These are phyloP conservation scores for Molossus molossus DNA, from an alignment of 2,797 vertebrate species.

Conservation along the genomic window DNA sequence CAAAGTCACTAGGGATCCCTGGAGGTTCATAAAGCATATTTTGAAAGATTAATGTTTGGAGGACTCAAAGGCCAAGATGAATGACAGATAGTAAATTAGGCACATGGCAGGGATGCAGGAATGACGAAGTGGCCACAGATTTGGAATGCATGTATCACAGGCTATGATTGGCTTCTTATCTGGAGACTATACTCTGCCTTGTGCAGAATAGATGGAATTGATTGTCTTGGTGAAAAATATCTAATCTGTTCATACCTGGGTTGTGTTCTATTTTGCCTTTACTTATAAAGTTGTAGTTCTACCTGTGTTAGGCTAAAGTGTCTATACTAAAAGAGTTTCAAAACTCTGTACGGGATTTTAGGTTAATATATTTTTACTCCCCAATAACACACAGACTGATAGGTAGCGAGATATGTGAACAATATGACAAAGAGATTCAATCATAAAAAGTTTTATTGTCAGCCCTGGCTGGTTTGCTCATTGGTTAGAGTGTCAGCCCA, in stretches of 20 bases:
- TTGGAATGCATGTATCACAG: background rate
- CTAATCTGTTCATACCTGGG: background rate
- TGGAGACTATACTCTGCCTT: background rate
- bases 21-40: background rate
- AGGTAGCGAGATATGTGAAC: background rate
- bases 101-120: background rate
- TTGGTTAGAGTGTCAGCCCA: too few species aligned
- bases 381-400: background rate
- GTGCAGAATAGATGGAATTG: background rate
- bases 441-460: background rate
- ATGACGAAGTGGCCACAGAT: background rate
- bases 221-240: background rate
- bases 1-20: background rate
- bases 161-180: background rate
- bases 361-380: slow-evolving; percentile 13
- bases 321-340: background rate
- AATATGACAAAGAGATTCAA: background rate
- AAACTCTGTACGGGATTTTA: slow-evolving; percentile 25
- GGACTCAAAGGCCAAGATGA: background rate
- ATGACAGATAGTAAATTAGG: background rate
- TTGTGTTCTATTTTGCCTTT: background rate
- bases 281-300: slow-evolving; percentile 21
- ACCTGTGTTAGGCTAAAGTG: background rate
- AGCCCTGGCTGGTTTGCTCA: too few species aligned
- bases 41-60: background rate